Base-by-base conservation (phyloP, 2,113 vertebrate genomes). In the Colossoma macropomum region DNA sequence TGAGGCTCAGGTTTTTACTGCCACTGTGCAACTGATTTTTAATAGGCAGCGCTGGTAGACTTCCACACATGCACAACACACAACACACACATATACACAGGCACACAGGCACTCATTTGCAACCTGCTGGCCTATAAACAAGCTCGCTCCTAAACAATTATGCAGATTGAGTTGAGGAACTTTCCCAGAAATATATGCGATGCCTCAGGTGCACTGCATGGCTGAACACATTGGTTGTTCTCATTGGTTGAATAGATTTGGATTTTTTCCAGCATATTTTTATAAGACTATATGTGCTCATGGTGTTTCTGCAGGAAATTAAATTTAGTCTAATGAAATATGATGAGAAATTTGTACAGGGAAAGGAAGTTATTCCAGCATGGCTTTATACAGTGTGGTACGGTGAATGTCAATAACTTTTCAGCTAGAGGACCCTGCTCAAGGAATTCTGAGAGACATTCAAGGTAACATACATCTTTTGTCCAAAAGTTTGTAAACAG, bases 71-170 rank as follows among this genome's bases (percentile, higher is more conserved):
- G 60, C 60, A 66, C 16, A 41, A 10, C 30, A 34, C 54, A 54
- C 68, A 66, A 71, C 59, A 41, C 75, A 78, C 60, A 69, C 30
- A 54, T 23, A 28, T 23, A 28, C 60, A 27, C 74, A 69, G 30
- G 54, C 56, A 75, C 28, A 41, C 77, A 77, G 41, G 48, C 72
- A 63, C 65, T 83, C 81, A 48, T 86, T 86, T 75, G 70, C 30
- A 70, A 76, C 77, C 85, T 83, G 72, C 71, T 80, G 63, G 66
- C 77, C 77, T 86, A 79, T 80, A 80, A 80, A 86, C 76, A 83
- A 83, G 71, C 80, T 63, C 30, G 54, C 78, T 86, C 73, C 72
- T 83, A 83, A 75, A 86, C 85, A 83, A 76, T 86, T 83, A 80
- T 80, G 71, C 77, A 86, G 45, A 83, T 80, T 71, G 38, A n/a